phyloP scores from a whole-genome alignment of 2,113 vertebrate species.

The Phyllostomus hastatus region DNA sequence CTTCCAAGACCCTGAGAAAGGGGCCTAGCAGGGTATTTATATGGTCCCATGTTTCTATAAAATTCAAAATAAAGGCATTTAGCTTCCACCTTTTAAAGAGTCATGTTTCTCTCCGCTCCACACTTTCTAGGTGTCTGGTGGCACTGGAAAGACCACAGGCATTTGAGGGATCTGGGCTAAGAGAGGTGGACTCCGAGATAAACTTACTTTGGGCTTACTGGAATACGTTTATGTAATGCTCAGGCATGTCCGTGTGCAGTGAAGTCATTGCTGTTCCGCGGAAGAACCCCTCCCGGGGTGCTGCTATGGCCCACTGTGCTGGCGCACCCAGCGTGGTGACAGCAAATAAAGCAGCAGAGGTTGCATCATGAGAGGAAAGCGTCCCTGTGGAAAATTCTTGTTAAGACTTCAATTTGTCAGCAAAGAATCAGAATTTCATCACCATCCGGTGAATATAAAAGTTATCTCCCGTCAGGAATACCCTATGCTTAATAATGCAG shows the following conservation, averaged over 20 bases:
- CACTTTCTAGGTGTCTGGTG: not conserved
- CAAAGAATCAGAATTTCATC: not conserved
- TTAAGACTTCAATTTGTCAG: not conserved
- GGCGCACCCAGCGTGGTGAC: not conserved
- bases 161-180: not conserved
- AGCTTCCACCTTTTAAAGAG: not conserved
- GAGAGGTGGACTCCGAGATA: not conserved
- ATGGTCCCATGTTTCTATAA: not conserved
- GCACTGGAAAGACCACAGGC: not conserved
- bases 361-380: not conserved
- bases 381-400: not conserved
- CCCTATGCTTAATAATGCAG: not conserved
- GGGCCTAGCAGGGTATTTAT: not conserved
- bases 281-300: too few species aligned
- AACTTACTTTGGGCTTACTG: not conserved
- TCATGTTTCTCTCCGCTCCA: not conserved
- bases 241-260: not conserved
- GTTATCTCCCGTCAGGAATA: not conserved
- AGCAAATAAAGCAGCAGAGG: not conserved
- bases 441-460: not conserved
- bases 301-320: rapidly evolving
- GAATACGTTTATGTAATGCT: not conserved
- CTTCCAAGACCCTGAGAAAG: not conserved
- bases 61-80: not conserved
- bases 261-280: not conserved